A percentile compares a stretch with the other conserved stretches of the same genome.
Conservation (phyloP, 1,140 invertebrate species). For the Cyphomyrmex costatus region DNA sequence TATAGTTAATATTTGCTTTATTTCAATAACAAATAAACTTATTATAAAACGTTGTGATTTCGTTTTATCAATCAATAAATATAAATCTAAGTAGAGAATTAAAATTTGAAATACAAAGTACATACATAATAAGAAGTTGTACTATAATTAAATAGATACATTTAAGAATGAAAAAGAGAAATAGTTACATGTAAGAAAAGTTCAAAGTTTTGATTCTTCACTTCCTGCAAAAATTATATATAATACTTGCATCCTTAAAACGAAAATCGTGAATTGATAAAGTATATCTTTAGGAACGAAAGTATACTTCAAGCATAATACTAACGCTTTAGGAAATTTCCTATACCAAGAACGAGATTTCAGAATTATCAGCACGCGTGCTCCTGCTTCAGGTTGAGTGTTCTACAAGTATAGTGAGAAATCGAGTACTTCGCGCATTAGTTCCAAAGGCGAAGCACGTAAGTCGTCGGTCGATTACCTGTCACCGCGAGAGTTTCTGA, state of each 20-base stretch:
- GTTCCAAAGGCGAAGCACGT: slow-evolving; percentile 61
- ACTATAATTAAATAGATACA: neutral
- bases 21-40: neutral
- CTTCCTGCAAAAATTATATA: too few relatives aligned
- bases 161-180: neutral
- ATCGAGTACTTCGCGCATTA: slow-evolving; percentile 40
- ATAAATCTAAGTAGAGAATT: neutral
- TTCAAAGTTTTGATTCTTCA: too few relatives aligned
- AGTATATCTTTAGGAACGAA: neutral
- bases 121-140: neutral
- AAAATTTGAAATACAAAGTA: neutral
- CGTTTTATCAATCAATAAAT: neutral
- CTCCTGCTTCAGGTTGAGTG: slow-evolving; percentile 3
- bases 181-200: too few relatives aligned
- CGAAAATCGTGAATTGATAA: neutral
- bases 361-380: slow-evolving; percentile 52
- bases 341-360: slow-evolving; percentile 12
- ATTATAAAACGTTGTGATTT: neutral
- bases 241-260: neutral
- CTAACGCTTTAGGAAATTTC: neutral
- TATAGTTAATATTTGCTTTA: neutral
- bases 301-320: neutral
- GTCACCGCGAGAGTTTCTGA: slow-evolving; percentile 65
- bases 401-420: slow-evolving; percentile 35
- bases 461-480: slow-evolving; percentile 69